phyloP scores from a whole-genome alignment of 2,797 vertebrate genomes.

The Odontamblyopus lacepedii region DNA sequence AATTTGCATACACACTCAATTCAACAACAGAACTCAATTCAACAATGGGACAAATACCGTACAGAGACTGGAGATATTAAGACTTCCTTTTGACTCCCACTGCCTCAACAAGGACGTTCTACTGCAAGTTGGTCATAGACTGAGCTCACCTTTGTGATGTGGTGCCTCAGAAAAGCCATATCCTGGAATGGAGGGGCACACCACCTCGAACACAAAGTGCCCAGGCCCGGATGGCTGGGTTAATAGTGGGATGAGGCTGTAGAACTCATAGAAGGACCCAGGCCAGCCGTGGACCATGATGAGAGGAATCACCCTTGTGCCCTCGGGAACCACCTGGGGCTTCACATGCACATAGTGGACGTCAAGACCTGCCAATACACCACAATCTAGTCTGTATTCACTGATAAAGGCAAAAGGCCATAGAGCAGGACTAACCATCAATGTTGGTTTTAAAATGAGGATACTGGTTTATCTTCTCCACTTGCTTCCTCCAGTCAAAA shows the following conservation, averaged over 20 bases:
- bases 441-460: slow-evolving; percentile 88
- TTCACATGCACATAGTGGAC: slow-evolving; percentile 87
- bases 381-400: not conserved
- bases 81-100: not conserved
- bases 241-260: slow-evolving; percentile 83
- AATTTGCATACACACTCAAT: too few species aligned
- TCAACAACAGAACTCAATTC: too few species aligned
- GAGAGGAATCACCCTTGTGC: slow-evolving; percentile 71
- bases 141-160: slow-evolving; percentile 79
- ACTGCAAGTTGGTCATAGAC: not conserved
- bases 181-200: slow-evolving; percentile 91
- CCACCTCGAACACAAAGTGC: slow-evolving; percentile 81
- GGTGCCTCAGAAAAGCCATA: slow-evolving; percentile 89
- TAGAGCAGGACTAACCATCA: slow-evolving; percentile 75
- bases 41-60: too few species aligned
- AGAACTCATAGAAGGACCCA: slow-evolving; percentile 90
- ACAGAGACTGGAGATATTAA: not conserved
- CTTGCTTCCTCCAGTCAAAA: slow-evolving; percentile 86
- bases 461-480: slow-evolving; percentile 84
- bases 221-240: slow-evolving; percentile 65
- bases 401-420: not conserved
- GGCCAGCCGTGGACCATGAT: slow-evolving; percentile 92
- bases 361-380: slow-evolving; percentile 76
- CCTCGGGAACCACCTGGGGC: slow-evolving; percentile 72
- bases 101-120: not conserved